Evolutionary conservation across 2,113 vertebrate species (phyloP).

Genomic region (Herpailurus yagouaroundi): DNA sequence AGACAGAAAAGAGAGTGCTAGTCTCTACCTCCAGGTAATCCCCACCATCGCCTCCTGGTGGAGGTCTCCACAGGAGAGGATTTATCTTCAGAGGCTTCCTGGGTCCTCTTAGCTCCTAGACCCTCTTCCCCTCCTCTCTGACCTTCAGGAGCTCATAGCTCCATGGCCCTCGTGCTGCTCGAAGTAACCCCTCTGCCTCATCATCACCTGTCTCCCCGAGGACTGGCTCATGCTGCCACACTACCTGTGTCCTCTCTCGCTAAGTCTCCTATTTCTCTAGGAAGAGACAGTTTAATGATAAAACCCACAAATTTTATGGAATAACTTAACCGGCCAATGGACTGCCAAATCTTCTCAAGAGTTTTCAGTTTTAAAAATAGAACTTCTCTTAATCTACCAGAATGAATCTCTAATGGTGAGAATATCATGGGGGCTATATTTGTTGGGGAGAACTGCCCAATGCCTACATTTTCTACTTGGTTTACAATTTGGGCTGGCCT

Average conservation of each 20-base stretch:
- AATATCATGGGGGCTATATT: fast-evolving
- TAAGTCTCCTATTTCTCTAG: not conserved
- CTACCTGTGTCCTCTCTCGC: not conserved
- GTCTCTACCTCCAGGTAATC: slow-evolving; percentile 67
- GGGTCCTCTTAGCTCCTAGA: not conserved
- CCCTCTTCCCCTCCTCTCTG: too few relatives aligned
- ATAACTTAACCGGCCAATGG: too few relatives aligned
- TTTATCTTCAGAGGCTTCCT: not conserved
- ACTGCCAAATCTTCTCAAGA: not conserved
- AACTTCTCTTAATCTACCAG: not conserved
- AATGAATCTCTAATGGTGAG: not conserved
- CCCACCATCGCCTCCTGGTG: fast-evolving
- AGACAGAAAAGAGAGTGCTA: not conserved
- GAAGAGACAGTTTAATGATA: not conserved
- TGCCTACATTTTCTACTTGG: not conserved
- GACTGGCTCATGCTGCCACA: fast-evolving
- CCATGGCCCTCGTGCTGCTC: fast-evolving
- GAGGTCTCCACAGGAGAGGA: not conserved
- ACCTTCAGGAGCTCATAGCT: not conserved
- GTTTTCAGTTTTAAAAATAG: not conserved
- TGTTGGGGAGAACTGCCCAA: not conserved
- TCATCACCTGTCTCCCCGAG: not conserved
- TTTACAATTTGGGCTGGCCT: not conserved
- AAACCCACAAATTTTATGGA: not conserved
- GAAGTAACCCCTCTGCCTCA: not conserved